A percentile compares a stretch with the other conserved stretches of the same genome.
These are phyloP conservation scores for Mastigias papua DNA, from an alignment of 30 jellyfish, hydroid and myxozoan species.

Conservation along the genomic window DNA sequence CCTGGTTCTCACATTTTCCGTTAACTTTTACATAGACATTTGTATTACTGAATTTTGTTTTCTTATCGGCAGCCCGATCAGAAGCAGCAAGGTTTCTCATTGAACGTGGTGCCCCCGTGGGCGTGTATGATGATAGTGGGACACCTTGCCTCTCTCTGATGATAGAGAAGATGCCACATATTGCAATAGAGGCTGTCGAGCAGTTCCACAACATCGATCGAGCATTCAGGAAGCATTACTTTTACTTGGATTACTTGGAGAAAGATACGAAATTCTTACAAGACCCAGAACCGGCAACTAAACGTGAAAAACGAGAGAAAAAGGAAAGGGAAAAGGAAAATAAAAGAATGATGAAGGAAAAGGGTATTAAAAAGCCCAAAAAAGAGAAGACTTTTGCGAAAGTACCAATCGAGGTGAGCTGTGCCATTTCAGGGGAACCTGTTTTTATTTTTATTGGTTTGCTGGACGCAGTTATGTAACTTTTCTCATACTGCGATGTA, in stretches of 20 bases:
- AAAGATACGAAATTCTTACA: slow-evolving; percentile 83
- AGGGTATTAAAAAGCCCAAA: slow-evolving; percentile 86
- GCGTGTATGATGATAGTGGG: slow-evolving; percentile 98
- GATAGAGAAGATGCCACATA: slow-evolving; percentile 99
- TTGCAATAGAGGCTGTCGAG: slow-evolving; percentile 98
- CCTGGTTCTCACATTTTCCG: not conserved
- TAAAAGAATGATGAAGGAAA: slow-evolving; percentile 86
- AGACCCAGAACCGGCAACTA: slow-evolving; percentile 77
- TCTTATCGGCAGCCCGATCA: slow-evolving; percentile 83
- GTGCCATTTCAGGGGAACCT: too few relatives aligned
- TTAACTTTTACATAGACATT: not conserved
- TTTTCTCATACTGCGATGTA: too few relatives aligned
- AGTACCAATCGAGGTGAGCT: slow-evolving; percentile 95
- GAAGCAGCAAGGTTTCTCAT: slow-evolving; percentile 99
- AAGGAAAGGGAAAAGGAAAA: slow-evolving; percentile 85
- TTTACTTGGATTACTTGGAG: slow-evolving; percentile 88
- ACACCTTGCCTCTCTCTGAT: slow-evolving; percentile 97
- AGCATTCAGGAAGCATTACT: slow-evolving; percentile 98
- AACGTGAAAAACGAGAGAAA: slow-evolving; percentile 83
- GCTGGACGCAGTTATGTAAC: too few relatives aligned
- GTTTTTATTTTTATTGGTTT: too few relatives aligned
- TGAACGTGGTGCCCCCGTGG: slow-evolving; percentile 99
- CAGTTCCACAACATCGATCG: slow-evolving; percentile 97
- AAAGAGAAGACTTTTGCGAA: slow-evolving; percentile 93
- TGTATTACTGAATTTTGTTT: too few relatives aligned